A percentile compares a stretch with the other conserved stretches of the same genome.
Conservation (phyloP, 2,113 vertebrate genomes). For the Rhipidura dahli region DNA sequence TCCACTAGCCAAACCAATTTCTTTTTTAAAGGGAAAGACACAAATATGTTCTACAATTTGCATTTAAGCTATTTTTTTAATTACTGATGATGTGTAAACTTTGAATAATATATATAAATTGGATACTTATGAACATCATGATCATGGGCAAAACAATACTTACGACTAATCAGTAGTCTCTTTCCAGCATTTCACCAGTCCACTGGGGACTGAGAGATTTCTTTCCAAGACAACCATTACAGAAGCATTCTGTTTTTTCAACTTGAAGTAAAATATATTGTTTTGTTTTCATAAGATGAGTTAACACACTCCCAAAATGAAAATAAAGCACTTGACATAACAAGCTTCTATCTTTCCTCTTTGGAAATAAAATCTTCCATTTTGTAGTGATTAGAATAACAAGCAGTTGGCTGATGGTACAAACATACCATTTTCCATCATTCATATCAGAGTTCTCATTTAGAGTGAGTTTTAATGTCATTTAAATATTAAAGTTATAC, state of each 20-base stretch:
- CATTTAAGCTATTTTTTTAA: background rate
- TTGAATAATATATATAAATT: background rate
- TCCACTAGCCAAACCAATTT: background rate
- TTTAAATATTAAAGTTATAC: background rate
- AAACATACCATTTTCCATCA: slow-evolving; percentile 9
- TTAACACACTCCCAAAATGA: slow-evolving; percentile 11
- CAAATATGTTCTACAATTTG: background rate
- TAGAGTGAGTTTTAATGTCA: background rate
- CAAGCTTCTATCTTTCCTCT: background rate
- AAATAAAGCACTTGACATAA: slow-evolving; percentile 14
- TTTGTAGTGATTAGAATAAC: slow-evolving; percentile 7
- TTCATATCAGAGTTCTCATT: background rate
- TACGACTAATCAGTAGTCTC: background rate
- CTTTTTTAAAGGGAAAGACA: background rate
- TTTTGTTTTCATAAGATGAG: background rate
- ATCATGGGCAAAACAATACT: background rate
- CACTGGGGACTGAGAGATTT: background rate
- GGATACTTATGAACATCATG: background rate
- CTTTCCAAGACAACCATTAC: background rate
- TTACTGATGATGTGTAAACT: background rate
- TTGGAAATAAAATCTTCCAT: slow-evolving; percentile 30
- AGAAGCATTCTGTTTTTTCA: slow-evolving; percentile 3
- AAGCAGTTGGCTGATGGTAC: background rate
- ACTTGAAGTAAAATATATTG: background rate
- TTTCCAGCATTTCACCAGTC: background rate